Base-by-base conservation (phyloP, 1,140 invertebrate species). In the Ericerus pela region DNA sequence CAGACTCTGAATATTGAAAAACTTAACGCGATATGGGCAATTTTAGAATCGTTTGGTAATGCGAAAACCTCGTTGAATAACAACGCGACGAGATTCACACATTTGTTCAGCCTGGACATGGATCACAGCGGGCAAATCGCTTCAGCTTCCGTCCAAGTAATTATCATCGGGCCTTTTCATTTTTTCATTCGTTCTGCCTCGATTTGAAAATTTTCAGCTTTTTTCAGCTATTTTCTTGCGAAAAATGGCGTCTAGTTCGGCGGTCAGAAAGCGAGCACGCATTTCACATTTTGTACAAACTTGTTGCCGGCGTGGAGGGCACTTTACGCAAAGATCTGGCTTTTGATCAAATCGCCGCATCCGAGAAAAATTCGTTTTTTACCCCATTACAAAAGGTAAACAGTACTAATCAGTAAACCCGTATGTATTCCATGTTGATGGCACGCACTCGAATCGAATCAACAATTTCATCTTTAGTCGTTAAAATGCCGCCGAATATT, bases 41-140 rank as follows among this genome's bases (percentile, higher is more conserved):
- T 95, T 16, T 70, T 95, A 53, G 89, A 96, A 66, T 79, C 85
- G 1, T 95, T 96, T 72, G 89, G 90, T 43, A 92, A 89, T 65
- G 82, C 84, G 66, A 75, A 77, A 62, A 90, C 87, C 2, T 73
- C 79, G 33, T 75, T 87, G 65, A 90, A 92, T 65, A 76, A 76
- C 5, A 90, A 92, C 72, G 86, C 90, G 4, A 90, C 90, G 0
- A 75, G 89, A 51, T 92, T 88, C 67, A 86, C 89, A 2, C 86
- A 91, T 63, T 73, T 95, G 30, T 84, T 90, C 57, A 87, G 85
- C 47, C 68, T 97, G 41, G 90, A 95, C 66, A 93, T 94, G 67
- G 92, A 96, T 71, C 85, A 91, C 62, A 84, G 83, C 24, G 92
- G 90, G 18, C 80, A 84, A 62, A 82, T 95, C 53, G 84, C 84